These are phyloP conservation scores for Ormyrus thymus DNA, from an alignment of 2,888 invertebrate species.

Conservation along the genomic window DNA sequence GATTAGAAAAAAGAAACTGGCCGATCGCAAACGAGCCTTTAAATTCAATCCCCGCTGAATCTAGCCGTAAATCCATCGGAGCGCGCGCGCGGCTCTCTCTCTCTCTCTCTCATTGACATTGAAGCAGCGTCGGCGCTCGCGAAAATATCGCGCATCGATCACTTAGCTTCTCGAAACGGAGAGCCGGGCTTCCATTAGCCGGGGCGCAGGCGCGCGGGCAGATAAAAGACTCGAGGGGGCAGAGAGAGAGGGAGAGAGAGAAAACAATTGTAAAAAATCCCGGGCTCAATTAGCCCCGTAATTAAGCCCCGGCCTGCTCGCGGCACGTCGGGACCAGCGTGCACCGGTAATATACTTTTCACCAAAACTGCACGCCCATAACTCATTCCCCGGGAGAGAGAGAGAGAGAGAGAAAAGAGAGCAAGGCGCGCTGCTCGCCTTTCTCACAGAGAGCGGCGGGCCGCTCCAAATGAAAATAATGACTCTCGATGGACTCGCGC, in stretches of 20 bases:
- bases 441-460: neutral
- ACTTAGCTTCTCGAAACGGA: no score
- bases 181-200: no score
- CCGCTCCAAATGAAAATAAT: constrained; percentile 55
- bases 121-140: no score
- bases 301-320: constrained; percentile 36
- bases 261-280: constrained; percentile 39
- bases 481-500: constrained; percentile 44
- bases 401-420: constrained; percentile 25
- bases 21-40: constrained; percentile 4
- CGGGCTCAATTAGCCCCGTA: constrained; percentile 47
- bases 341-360: constrained; percentile 42
- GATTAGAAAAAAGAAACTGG: constrained; percentile 32
- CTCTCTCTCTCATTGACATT: no score
- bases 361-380: constrained; percentile 49
- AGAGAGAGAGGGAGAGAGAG: constrained; percentile 1
- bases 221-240: constrained; percentile 27
- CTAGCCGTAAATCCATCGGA: no score
- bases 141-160: no score
- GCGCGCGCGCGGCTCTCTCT: no score
- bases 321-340: constrained; percentile 12
- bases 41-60: neutral
- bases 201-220: neutral
- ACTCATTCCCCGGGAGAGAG: constrained; percentile 29
- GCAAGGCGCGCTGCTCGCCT: neutral